phyloP scores from a whole-genome alignment of 2,888 invertebrate genomes.

The Machimus rusticus region DNA sequence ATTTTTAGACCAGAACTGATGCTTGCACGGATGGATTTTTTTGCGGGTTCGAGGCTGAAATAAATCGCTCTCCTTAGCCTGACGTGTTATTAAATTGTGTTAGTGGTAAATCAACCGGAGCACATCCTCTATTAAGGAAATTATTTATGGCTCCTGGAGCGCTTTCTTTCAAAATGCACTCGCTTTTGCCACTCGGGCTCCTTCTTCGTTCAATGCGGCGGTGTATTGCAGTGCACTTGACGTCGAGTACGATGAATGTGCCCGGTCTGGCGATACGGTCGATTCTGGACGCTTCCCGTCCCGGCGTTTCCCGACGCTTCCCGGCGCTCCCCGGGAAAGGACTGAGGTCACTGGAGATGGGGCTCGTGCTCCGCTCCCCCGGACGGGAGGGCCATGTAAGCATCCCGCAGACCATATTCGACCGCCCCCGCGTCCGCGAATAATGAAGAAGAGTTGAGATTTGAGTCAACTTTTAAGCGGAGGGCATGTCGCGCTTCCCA shows the following conservation, averaged over 20 bases:
- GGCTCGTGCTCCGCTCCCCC: not conserved
- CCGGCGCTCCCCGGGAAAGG: not conserved
- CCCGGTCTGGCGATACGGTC: constrained; percentile 19
- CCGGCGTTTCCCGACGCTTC: not conserved
- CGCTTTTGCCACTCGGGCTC: not conserved
- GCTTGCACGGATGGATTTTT: not conserved
- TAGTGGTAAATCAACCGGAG: constrained; percentile 19
- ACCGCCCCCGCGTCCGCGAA: not conserved
- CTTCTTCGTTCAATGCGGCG: constrained; percentile 11
- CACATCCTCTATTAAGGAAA: constrained; percentile 23
- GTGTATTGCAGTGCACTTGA: constrained; percentile 24
- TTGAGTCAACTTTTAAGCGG: constrained; percentile 4
- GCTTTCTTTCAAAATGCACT: constrained; percentile 19
- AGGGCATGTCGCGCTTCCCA: not conserved
- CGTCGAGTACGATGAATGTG: constrained; percentile 19
- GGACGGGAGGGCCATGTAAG: not conserved
- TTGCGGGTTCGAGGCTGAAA: not conserved
- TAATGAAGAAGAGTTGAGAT: constrained; percentile 3
- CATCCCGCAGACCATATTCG: not conserved
- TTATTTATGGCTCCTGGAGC: constrained; percentile 15
- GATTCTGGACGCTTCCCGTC: not conserved
- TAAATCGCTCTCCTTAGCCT: constrained; percentile 11
- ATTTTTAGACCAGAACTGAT: not conserved
- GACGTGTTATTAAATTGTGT: constrained; percentile 28
- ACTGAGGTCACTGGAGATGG: not conserved